Evolutionary conservation across 2,113 vertebrate species (phyloP).

Genomic region (Sardina pilchardus): DNA sequence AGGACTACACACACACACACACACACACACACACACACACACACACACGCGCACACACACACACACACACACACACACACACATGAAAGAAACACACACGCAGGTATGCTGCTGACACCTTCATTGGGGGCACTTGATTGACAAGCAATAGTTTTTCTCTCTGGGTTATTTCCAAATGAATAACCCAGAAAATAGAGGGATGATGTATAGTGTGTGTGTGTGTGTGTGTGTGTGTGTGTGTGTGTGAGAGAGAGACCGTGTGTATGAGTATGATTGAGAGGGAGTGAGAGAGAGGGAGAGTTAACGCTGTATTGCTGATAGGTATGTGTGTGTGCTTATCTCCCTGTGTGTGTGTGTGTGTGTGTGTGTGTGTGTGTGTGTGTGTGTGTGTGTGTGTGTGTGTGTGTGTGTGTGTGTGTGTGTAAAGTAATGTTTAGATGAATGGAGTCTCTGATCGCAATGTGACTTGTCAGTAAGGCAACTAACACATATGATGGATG

Average conservation of each 20-base stretch:
- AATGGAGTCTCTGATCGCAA: not conserved
- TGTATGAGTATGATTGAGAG: not conserved
- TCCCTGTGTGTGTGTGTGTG: not conserved
- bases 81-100: not conserved
- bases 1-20: not conserved
- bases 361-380: not conserved
- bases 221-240: not conserved
- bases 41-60: conserved; percentile 40
- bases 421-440: not conserved
- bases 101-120: conserved; percentile 62
- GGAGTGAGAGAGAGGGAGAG: not conserved
- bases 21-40: not conserved
- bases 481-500: not conserved
- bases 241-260: not conserved
- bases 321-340: no score
- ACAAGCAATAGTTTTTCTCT: conserved; percentile 41
- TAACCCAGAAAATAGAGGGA: conserved; percentile 1
- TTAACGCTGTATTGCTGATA: no score
- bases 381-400: not conserved
- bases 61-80: no score
- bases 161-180: conserved; percentile 5
- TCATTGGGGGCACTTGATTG: conserved; percentile 46
- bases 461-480: not conserved
- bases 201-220: not conserved
- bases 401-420: not conserved